These are phyloP conservation scores for Lathamus discolor DNA, from an alignment of 2,113 vertebrate genomes.

Conservation along the genomic window DNA sequence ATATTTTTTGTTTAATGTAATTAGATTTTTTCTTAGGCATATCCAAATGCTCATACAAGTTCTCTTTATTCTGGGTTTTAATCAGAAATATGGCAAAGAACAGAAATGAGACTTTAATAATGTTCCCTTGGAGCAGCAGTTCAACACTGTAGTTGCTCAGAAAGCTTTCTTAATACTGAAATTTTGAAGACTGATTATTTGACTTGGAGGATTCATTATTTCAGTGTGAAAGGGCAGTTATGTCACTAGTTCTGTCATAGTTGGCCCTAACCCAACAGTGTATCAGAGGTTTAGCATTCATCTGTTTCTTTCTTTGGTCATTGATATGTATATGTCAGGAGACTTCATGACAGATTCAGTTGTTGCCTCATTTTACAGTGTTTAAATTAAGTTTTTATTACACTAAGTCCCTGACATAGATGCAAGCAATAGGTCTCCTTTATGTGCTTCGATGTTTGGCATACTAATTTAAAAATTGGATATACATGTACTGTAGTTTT, in stretches of 20 bases:
- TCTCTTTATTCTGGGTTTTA: background rate
- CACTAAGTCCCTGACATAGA: background rate
- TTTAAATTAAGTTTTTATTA: background rate
- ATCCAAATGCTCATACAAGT: background rate
- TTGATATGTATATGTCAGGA: background rate
- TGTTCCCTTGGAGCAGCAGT: background rate
- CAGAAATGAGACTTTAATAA: background rate
- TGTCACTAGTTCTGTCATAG: background rate
- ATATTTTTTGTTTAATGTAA: background rate
- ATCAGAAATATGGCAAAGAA: background rate
- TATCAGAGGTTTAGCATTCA: background rate
- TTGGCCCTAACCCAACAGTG: background rate
- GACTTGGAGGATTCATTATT: background rate
- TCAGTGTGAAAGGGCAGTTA: background rate
- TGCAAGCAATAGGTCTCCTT: background rate
- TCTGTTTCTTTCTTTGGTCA: background rate
- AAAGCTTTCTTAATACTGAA: background rate
- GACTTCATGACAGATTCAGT: background rate
- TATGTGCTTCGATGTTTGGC: background rate
- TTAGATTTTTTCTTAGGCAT: background rate
- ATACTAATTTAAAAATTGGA: background rate
- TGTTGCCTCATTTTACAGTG: background rate
- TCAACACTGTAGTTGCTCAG: background rate
- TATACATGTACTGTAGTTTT: background rate
- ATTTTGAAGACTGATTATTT: background rate